A percentile compares a stretch with the other conserved stretches of the same genome.
These are phyloP conservation scores for Hephaestus fuliginosus DNA, from an alignment of 2,797 vertebrate genomes.

Conservation along the genomic window DNA sequence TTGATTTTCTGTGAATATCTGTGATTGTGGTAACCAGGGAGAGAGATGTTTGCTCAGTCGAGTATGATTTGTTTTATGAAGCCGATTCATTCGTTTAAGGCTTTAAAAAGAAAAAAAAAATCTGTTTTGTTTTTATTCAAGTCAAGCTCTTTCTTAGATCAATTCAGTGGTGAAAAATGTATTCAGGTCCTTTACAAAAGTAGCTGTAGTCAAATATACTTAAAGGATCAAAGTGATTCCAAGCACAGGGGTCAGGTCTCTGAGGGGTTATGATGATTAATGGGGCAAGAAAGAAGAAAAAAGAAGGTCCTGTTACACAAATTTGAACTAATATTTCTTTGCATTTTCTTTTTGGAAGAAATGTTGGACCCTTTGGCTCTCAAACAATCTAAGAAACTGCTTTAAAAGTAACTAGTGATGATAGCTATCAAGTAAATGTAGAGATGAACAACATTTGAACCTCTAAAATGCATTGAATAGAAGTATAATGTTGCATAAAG, in stretches of 20 bases:
- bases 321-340: background rate
- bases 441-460: background rate
- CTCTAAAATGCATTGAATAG: background rate
- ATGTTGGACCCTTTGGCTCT: background rate
- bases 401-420: background rate
- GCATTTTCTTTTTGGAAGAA: background rate
- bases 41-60: conserved; percentile 12
- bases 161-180: background rate
- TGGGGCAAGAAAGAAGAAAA: background rate
- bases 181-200: background rate
- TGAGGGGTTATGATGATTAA: background rate
- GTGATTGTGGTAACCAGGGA: conserved; percentile 12
- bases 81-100: conserved; percentile 2
- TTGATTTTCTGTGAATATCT: conserved; percentile 42
- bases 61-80: conserved; percentile 6
- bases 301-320: background rate
- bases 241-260: background rate
- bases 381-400: background rate
- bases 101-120: background rate
- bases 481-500: background rate
- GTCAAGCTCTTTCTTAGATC: conserved; percentile 5
- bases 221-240: no score
- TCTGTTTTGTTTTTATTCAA: background rate
- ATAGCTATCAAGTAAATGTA: background rate
- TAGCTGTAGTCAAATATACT: no score